phyloP scores from a whole-genome alignment of 1,140 invertebrate genomes.

The Geopemphigus sp. region DNA sequence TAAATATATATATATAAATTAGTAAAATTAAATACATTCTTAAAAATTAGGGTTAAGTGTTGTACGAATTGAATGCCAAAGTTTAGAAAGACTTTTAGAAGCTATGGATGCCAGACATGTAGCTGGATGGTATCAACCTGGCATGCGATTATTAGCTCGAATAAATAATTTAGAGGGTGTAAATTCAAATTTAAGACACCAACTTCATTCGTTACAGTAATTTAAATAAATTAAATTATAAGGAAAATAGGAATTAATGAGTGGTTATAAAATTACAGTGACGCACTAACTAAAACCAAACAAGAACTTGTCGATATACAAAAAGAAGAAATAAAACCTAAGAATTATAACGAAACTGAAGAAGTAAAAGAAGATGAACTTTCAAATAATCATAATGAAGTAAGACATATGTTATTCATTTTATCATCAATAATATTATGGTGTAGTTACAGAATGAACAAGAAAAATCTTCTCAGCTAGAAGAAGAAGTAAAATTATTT shows the following conservation, averaged over 20 bases:
- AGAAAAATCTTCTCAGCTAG: conserved; percentile 39
- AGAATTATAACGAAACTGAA: neutral
- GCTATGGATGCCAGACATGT: conserved; percentile 68
- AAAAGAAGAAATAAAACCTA: neutral
- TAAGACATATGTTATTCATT: neutral
- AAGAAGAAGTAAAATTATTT: conserved; percentile 49
- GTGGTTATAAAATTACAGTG: conserved; percentile 6
- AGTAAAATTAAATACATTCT: neutral
- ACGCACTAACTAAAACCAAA: conserved; percentile 29
- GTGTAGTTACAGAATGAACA: conserved; percentile 28
- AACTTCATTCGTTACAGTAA: conserved; percentile 54
- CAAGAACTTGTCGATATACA: conserved; percentile 29
- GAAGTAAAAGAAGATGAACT: conserved; percentile 33
- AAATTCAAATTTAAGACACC: conserved; percentile 61
- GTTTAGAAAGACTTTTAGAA: conserved; percentile 62
- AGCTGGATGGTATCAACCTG: conserved; percentile 73
- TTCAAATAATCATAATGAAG: conserved; percentile 2
- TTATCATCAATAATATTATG: neutral
- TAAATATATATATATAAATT: neutral
- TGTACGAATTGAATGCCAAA: conserved; percentile 60
- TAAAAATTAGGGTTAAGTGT: conserved; percentile 55
- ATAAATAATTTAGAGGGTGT: conserved; percentile 63
- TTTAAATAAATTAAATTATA: neutral
- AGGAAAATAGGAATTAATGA: neutral
- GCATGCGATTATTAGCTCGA: conserved; percentile 69